These are phyloP conservation scores for Nothobranchius kuhntae DNA, from an alignment of 2,113 vertebrate genomes.

Conservation along the genomic window DNA sequence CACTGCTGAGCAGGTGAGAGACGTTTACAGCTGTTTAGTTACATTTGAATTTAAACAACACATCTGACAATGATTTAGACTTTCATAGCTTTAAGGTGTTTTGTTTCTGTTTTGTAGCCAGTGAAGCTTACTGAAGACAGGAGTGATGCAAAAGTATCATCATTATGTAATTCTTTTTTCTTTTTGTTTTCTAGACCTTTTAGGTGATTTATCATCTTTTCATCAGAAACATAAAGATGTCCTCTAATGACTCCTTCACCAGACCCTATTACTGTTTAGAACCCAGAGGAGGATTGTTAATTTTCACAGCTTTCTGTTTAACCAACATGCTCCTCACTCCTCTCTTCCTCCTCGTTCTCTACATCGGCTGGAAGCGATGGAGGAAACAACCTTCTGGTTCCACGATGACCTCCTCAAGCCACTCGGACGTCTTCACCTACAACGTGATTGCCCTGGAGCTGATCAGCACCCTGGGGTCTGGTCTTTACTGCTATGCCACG, in stretches of 20 bases:
- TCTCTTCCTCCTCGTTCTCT: slow-evolving; percentile 1
- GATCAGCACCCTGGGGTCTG: not conserved
- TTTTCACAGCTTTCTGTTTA: slow-evolving; percentile 8
- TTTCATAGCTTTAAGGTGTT: no score
- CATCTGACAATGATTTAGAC: no score
- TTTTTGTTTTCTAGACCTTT: not conserved
- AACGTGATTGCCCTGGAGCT: slow-evolving; percentile 26
- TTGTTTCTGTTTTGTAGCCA: no score
- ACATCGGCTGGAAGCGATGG: slow-evolving; percentile 11
- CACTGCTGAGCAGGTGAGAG: no score
- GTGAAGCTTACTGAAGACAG: no score
- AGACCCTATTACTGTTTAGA: not conserved
- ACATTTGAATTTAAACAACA: no score
- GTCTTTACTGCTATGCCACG: not conserved
- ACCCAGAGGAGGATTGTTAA: not conserved
- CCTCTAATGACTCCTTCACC: not conserved
- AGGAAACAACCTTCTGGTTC: not conserved
- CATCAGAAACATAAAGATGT: not conserved
- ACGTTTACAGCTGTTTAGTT: no score
- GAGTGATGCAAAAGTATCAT: no score
- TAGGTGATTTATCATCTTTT: no score
- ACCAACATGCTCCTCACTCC: slow-evolving; percentile 10
- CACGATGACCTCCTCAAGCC: not conserved
- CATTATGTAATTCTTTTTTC: not conserved
- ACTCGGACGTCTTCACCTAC: slow-evolving; percentile 37